Percentiles rank a stretch among this genome's conserved stretches.
These are phyloP conservation scores for Corythornis cristatus DNA, from an alignment of 2,113 vertebrate genomes.

Conservation along the genomic window DNA sequence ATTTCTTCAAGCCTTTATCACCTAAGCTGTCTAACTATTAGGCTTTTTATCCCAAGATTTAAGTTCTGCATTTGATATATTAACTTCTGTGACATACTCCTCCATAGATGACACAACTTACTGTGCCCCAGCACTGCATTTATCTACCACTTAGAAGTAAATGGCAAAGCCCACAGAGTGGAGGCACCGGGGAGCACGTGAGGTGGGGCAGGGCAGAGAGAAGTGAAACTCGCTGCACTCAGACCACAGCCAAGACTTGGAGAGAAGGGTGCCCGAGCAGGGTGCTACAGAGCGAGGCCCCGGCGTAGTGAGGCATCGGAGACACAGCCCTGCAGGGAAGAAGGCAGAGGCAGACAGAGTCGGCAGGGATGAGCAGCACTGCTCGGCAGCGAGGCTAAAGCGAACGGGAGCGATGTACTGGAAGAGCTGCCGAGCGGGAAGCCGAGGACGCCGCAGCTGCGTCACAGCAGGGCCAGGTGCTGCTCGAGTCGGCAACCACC, in stretches of 20 bases:
- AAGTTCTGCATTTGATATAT: background rate
- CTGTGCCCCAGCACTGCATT: background rate
- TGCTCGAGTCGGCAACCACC: background rate
- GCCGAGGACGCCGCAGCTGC: background rate
- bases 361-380: no score
- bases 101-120: background rate
- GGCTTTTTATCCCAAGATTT: background rate
- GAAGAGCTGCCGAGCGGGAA: background rate
- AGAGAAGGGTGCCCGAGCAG: no score
- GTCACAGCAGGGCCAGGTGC: background rate
- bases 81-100: background rate
- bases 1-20: background rate
- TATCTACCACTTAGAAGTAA: background rate
- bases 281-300: no score
- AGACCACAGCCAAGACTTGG: fast-evolving
- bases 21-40: background rate
- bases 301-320: no score
- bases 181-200: fast-evolving
- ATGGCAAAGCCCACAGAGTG: no score
- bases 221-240: background rate
- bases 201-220: background rate
- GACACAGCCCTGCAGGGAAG: no score
- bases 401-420: background rate
- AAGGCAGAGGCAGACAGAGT: background rate
- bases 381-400: no score